A percentile compares a stretch with the other conserved stretches of the same genome.
Conservation (phyloP, 2,797 vertebrate genomes). For the Heliangelus exortis region DNA sequence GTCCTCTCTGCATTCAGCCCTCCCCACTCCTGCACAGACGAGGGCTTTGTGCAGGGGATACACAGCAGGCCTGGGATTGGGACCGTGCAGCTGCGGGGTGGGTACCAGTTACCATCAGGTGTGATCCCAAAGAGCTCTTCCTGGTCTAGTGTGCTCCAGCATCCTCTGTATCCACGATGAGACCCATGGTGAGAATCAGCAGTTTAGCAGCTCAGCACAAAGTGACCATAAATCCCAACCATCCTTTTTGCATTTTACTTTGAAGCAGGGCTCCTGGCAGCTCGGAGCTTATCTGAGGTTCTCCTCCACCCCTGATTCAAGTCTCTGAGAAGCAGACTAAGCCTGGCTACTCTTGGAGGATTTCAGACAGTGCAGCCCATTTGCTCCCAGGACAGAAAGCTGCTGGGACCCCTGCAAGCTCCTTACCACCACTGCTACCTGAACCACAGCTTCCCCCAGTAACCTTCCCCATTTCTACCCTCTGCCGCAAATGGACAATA, state of each 20-base stretch:
- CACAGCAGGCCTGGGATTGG: neutral
- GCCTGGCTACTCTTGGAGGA: neutral
- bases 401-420: neutral
- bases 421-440: neutral
- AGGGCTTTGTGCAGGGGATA: neutral
- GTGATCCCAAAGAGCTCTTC: neutral
- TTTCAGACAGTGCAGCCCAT: neutral
- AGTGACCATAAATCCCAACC: neutral
- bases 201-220: neutral
- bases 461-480: neutral
- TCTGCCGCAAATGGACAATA: neutral
- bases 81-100: too few species aligned
- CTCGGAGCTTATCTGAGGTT: neutral
- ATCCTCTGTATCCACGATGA: neutral
- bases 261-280: neutral
- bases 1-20: fast-evolving
- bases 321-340: neutral
- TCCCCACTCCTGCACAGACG: fast-evolving
- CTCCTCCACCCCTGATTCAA: neutral
- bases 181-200: fast-evolving
- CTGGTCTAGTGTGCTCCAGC: fast-evolving
- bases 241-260: neutral
- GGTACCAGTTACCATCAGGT: neutral
- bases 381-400: neutral
- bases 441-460: neutral